Evolutionary conservation across 2,113 vertebrate species (phyloP).

Genomic region (Ptilonorhynchus violaceus): DNA sequence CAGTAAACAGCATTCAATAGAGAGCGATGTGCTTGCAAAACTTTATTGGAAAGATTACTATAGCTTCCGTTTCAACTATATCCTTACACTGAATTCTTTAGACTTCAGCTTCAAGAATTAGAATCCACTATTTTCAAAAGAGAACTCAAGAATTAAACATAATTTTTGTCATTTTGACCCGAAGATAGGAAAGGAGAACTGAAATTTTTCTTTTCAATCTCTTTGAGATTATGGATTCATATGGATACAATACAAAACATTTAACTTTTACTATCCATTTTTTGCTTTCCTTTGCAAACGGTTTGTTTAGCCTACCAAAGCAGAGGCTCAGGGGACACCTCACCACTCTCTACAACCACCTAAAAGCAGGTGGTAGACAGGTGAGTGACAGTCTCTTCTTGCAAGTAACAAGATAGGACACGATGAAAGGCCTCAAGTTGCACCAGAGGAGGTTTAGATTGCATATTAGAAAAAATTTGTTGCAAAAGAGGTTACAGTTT

Average conservation of each 20-base stretch:
- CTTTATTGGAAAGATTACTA: background rate
- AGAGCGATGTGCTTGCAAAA: background rate
- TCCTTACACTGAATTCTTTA: background rate
- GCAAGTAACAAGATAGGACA: background rate
- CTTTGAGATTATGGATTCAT: background rate
- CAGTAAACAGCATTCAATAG: background rate
- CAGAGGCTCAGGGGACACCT: background rate
- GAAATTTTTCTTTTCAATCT: background rate
- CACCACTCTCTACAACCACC: background rate
- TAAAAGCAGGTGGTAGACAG: background rate
- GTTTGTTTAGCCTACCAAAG: background rate
- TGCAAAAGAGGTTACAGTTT: background rate
- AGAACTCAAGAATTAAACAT: background rate
- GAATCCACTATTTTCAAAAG: background rate
- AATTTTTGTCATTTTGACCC: background rate
- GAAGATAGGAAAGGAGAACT: background rate
- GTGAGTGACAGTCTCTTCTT: background rate
- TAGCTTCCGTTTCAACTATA: background rate
- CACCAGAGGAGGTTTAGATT: background rate
- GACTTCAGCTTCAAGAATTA: background rate
- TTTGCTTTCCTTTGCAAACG: background rate
- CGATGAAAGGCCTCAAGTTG: background rate
- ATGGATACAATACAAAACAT: background rate
- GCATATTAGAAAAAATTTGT: background rate
- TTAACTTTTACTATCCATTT: background rate